Evolutionary conservation across 2,113 vertebrate species (phyloP), one percentile per base, ranked within the genome.

Genomic region (Emydura subglobosa): DNA sequence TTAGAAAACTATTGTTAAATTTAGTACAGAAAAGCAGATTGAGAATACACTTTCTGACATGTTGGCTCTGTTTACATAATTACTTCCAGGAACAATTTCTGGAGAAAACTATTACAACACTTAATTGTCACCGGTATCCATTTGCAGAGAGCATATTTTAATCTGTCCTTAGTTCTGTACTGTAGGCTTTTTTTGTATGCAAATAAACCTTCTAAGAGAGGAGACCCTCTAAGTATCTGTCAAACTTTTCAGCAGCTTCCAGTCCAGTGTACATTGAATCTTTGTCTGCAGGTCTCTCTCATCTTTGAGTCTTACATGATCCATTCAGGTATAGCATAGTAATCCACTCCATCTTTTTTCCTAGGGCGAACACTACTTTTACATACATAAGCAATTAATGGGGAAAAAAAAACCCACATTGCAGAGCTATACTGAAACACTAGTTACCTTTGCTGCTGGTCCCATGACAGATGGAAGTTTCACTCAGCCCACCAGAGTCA

Each of bases 401-500:
- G 51, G 47, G n/a, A n/a, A n/a, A 13, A 16, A 6, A 51, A 16
- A 7, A 86, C 39, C 39, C 3, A 44, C 29, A 29, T 50, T 51
- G 44, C 72, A 72, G 27, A 87, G 29, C 42, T 1, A 85, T 65
- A 74, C 11, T 54, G 22, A 79, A 72, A 84, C 29, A 91, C 31
- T 27, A 55, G 55, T n/a, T 61, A 57, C 57, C 54, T 80, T 85
- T 83, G 57, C 78, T 85, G 7, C 44, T 90, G 59, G 53, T 42
- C 76, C 14, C 44, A 74, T 79, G 50, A 82, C 31, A 81, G 86
- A 57, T 49, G 79, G 27, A 51, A 34, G n/a, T 74, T 72, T 68
- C 0, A 0, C 44, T 65, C 47, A 25, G 10, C 21, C 49, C 7
- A 29, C 27, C 31, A 31, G 7, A 79, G 17, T 21, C 76, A 13